Evolutionary conservation across 2,113 vertebrate species (phyloP).

Genomic region (Phylloscopus trochilus): DNA sequence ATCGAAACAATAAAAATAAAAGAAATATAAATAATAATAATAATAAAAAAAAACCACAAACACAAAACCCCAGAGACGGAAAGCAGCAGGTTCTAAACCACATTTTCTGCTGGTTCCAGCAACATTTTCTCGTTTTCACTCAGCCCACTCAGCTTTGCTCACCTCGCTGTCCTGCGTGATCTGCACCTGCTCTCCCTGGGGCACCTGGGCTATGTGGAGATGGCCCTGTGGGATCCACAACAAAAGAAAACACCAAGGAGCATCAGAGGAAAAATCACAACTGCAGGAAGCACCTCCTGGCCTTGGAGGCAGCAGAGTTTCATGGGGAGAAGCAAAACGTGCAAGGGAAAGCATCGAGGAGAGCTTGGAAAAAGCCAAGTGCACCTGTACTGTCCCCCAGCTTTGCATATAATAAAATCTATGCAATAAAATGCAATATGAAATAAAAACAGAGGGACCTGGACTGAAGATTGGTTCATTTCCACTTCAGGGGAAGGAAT

Average conservation of each 20-base stretch:
- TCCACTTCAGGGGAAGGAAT: not conserved
- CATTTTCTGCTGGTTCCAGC: not conserved
- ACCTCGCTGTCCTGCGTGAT: conserved; percentile 99
- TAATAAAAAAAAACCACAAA: not conserved
- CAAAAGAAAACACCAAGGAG: conserved; percentile 71
- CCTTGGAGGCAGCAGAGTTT: not conserved
- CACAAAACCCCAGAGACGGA: not conserved
- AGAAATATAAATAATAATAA: not conserved
- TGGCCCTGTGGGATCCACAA: conserved; percentile 92
- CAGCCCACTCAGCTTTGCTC: conserved; percentile 26
- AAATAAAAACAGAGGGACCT: not conserved
- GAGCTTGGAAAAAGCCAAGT: not conserved
- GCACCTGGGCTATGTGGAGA: conserved; percentile 97
- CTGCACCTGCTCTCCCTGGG: conserved; percentile 97
- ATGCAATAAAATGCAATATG: too few relatives aligned
- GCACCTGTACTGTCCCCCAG: not conserved
- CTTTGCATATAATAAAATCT: not conserved
- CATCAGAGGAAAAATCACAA: conserved; percentile 68
- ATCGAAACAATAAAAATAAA: not conserved
- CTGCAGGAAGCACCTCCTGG: not conserved
- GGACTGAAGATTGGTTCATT: not conserved
- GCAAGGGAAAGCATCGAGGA: fast-evolving
- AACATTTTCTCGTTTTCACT: fast-evolving
- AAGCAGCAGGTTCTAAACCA: not conserved
- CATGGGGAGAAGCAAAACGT: fast-evolving